phyloP scores from a whole-genome alignment of 1,140 invertebrate species.

The Diachasma alloeum region DNA sequence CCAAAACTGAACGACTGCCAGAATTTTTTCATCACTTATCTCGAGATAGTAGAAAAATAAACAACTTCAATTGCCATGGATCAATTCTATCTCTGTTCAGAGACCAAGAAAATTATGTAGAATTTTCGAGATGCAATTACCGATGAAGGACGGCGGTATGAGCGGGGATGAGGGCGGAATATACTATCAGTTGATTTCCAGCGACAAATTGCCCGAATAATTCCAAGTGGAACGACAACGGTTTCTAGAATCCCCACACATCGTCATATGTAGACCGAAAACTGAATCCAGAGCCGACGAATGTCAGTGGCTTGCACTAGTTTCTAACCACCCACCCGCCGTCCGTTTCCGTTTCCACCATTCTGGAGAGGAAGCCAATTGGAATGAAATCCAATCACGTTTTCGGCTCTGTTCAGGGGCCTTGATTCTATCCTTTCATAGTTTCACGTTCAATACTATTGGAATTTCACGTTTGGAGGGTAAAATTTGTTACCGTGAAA shows the following conservation, averaged over 20 bases:
- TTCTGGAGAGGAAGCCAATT: slow-evolving; percentile 20
- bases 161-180: neutral
- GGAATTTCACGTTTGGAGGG: neutral
- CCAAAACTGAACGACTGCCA: neutral
- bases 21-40: neutral
- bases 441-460: neutral
- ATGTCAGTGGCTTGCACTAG: neutral
- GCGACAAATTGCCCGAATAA: slow-evolving; percentile 11
- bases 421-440: slow-evolving; percentile 6
- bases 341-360: neutral
- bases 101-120: neutral
- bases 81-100: too few relatives aligned
- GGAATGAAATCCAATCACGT: slow-evolving; percentile 27
- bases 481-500: neutral
- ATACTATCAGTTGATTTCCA: neutral
- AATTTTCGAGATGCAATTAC: neutral
- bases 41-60: neutral
- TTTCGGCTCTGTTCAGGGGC: neutral
- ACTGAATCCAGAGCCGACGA: slow-evolving; percentile 1
- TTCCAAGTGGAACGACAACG: neutral
- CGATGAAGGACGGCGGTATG: neutral
- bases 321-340: neutral
- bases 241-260: neutral
- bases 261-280: slow-evolving; percentile 2
- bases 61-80: too few relatives aligned